These are phyloP conservation scores for Perithous albicinctus DNA, from an alignment of 2,888 invertebrate species.

Conservation along the genomic window DNA sequence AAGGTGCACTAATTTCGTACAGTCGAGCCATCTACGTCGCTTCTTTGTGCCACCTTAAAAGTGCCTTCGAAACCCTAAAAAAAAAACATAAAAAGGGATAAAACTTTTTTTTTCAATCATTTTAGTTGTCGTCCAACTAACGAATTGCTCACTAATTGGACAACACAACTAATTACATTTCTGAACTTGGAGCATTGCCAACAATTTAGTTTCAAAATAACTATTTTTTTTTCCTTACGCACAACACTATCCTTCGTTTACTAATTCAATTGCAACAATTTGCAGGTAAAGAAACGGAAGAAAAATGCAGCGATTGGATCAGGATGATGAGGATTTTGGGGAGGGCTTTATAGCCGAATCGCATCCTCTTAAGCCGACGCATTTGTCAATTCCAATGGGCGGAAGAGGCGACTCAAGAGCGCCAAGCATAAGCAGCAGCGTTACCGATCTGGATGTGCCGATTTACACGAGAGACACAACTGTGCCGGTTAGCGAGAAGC, in stretches of 20 bases:
- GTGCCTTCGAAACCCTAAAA: slow-evolving; percentile 23
- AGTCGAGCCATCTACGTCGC: slow-evolving; percentile 68
- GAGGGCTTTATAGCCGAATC: slow-evolving; percentile 87
- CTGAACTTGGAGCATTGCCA: too few relatives aligned
- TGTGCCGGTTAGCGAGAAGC: slow-evolving; percentile 78
- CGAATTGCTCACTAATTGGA: neutral
- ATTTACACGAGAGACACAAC: slow-evolving; percentile 85
- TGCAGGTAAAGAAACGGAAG: slow-evolving; percentile 22
- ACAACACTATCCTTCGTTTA: neutral
- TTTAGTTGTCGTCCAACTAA: neutral
- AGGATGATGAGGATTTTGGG: slow-evolving; percentile 84
- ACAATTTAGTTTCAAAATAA: neutral
- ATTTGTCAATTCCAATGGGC: slow-evolving; percentile 84
- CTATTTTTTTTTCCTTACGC: neutral
- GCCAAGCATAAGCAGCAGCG: slow-evolving; percentile 86
- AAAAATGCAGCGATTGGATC: slow-evolving; percentile 74
- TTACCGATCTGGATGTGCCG: slow-evolving; percentile 87
- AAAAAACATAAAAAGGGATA: neutral
- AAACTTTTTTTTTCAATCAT: too few relatives aligned
- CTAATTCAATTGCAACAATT: neutral
- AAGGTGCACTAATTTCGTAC: slow-evolving; percentile 76
- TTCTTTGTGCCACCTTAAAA: slow-evolving; percentile 3
- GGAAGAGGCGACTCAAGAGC: slow-evolving; percentile 82
- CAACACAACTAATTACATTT: too few relatives aligned
- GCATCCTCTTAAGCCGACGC: slow-evolving; percentile 86